Percentiles rank a stretch among this genome's conserved stretches.
These are phyloP conservation scores for Nesidiocoris tenuis DNA, from an alignment of 2,888 invertebrate genomes.

Conservation along the genomic window DNA sequence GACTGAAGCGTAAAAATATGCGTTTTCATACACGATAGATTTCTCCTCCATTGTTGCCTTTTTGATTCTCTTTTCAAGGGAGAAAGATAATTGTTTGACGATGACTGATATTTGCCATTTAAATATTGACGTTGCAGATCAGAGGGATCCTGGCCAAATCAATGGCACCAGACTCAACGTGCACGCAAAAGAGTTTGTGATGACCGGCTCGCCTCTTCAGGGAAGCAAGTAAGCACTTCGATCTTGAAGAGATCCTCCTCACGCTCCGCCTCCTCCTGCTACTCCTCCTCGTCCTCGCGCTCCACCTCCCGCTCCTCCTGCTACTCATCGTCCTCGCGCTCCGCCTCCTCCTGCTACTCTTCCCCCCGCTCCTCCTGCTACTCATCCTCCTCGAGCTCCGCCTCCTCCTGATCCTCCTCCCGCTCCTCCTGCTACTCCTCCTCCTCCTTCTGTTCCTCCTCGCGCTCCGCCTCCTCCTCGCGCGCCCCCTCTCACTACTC, in stretches of 20 bases:
- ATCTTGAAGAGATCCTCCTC: neutral
- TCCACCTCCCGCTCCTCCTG: neutral
- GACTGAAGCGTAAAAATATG: too few species aligned
- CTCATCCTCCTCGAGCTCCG: too few species aligned
- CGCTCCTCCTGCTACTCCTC: too few species aligned
- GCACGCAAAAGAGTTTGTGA: constrained; percentile 86
- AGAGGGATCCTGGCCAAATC: constrained; percentile 14
- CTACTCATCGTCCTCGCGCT: neutral
- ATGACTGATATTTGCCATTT: neutral
- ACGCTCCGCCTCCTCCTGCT: neutral
- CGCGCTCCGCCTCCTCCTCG: too few species aligned
- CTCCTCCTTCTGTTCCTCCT: too few species aligned
- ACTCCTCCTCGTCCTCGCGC: neutral
- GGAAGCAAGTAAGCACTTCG: constrained; percentile 49
- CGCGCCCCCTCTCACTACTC: too few species aligned
- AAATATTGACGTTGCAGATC: constrained; percentile 17
- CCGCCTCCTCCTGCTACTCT: neutral
- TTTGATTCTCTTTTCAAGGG: too few species aligned
- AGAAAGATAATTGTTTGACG: neutral
- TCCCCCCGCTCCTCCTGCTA: neutral
- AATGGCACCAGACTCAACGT: constrained; percentile 67
- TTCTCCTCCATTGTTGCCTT: too few species aligned
- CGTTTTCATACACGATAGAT: too few species aligned
- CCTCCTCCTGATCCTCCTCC: too few species aligned
- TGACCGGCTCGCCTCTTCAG: constrained; percentile 58